Evolutionary conservation across 2,113 vertebrate species (phyloP), one percentile per base, ranked within the genome.

Genomic region (Regulus satrapa): DNA sequence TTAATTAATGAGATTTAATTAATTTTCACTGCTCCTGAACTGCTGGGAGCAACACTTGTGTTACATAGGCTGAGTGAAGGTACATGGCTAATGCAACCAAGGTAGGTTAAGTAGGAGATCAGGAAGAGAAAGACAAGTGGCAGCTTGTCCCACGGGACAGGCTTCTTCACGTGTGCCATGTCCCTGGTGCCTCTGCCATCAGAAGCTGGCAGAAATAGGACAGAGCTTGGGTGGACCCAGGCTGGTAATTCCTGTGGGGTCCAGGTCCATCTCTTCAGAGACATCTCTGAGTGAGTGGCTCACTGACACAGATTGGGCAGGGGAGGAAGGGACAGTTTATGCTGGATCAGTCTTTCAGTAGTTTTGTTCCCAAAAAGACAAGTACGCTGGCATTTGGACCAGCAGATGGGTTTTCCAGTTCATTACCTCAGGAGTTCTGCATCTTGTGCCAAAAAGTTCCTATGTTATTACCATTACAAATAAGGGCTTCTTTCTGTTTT

Each of bases 1-100:
- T 64, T 85, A 82, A 45, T 56, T 89, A 89, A 84, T 74, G 59
- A 92, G 67, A 59, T n/a, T 51, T 88, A 83, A 76, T 92, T 88
- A 51, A 76, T 89, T 91, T 82, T 88, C 61, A 45, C 18, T 85
- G 63, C 38, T 86, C 10, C 61, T 75, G 59, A 77, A 43, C 34
- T 55, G 38, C 68, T 38, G 51, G 55, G 55, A 94, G 28, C 49
- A 86, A 63, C 10, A 2, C 16, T 82, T 66, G 34, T 88, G 32
- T 56, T 73, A 28, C 9, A n/a, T n/a, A 91, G 55, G 34, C 52
- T 58, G 49, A 92, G 36, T 34, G 61, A 85, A 26, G 28, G n/a
- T 72, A 32, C 25, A 8, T 32, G 15, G 68, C 41, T 88, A 38
- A 61, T 80, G 58, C n/a, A 52, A 49, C 41, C 18, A 32, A 62